Evolutionary conservation across 2,888 invertebrate species (phyloP), one percentile per base, ranked within the genome.

Genomic region (Periphyllus acericola): DNA sequence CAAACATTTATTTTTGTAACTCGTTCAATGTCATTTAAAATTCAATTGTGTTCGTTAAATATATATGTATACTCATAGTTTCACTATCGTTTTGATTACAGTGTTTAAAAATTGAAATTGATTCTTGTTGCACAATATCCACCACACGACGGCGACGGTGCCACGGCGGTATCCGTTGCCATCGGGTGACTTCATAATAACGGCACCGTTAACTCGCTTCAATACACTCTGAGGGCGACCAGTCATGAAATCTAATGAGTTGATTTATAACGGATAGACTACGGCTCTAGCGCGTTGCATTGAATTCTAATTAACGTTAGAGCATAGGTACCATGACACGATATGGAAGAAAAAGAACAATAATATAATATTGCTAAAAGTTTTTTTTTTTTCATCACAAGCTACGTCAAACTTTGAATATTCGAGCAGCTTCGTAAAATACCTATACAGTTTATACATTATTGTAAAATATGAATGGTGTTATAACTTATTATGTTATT

Each of bases 231-330:
- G 55, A 60, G 36, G 86, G 86, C 86, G 80, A 86, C 86, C 79
- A 66, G 87, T 87, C 87, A 74, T 81, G 87, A 87, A 87, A 87
- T 79, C 81, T 75, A 87, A 87, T 81, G 87, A 87, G 81, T 34
- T 32, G 74, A 66, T 72, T 87, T 36, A 87, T 81, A 87, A 87
- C 80, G 60, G 81, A 81, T 46, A 68, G 81, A 74, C 14, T 46
- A 46, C 66, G 25, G 29, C 32, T 68, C 25, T 55, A 79, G 68
- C 25, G 66, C 25, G 85, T 60, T 34, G 72, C 60, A 32, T 75
- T 87, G 87, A 68, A 87, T 87, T 81, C 25, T 66, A 87, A 81
- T 81, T 80, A 80, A 60, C 25, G n/a, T n/a, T 29, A 68, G n/a
- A 68, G 14, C 40, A 32, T 34, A 46, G 46, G 46, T 46, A 46